Evolutionary conservation across 1,140 invertebrate species (phyloP), one percentile per base, ranked within the genome.

Genomic region (Ephestia elutella): DNA sequence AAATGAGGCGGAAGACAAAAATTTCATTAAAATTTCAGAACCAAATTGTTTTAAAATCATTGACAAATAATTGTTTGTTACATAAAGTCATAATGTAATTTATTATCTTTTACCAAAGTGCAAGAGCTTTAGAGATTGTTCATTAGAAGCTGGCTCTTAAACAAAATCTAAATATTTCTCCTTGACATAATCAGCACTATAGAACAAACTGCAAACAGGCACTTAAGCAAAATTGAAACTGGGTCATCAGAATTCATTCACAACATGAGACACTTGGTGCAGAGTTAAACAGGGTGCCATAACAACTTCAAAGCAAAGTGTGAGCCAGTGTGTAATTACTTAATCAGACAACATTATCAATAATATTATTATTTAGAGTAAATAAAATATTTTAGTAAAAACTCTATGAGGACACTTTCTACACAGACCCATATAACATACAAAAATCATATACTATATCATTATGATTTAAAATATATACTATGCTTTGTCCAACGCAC

Each of bases 331-430:
- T 62, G 60, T 62, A 57, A n/a, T n/a, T n/a, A n/a, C n/a, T n/a
- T n/a, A n/a, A 59, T 59, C 55, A 59, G 60, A 66, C 49, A 62
- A 62, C 49, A 62, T 56, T 59, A 62, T 59, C 35, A 60, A 73
- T 74, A 73, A 69, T 75, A 76, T 67, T 69, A 81, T 65, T 72
- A 35, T 76, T 82, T 76, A 71, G 73, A 80, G 81, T 80, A 82
- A 82, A 82, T 81, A 86, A 86, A 81, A 82, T 79, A 77, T 80
- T 78, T 79, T 73, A 81, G 69, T 74, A 80, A 80, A 78, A 80
- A 84, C 76, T 83, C 75, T 84, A 78, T 68, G 67, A 82, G 73
- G 75, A 87, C 75, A 79, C 70, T 82, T 68, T 76, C 80, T 80
- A 81, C 74, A 78, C 70, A 79, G 73, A 82, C 77, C 78, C 73